phyloP scores from a whole-genome alignment of 2,888 invertebrate genomes.

The Apamea sordens region DNA sequence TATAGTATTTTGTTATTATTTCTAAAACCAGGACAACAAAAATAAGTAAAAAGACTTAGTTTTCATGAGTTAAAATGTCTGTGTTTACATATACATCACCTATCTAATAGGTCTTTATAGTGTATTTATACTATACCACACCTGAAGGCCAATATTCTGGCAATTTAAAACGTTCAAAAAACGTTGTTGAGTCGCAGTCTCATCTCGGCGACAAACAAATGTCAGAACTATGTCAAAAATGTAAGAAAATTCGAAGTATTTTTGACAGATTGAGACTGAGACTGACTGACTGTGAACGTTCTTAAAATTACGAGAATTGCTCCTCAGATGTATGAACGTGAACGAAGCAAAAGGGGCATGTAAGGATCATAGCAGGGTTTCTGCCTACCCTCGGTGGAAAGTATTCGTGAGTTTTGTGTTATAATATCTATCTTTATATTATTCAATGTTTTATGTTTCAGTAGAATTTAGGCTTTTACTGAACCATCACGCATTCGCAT shows the following conservation, averaged over 20 bases:
- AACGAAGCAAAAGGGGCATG: neutral
- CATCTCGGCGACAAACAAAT: no score
- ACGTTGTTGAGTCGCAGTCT: no score
- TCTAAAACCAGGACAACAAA: neutral
- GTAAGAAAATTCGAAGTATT: no score
- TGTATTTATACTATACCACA: neutral
- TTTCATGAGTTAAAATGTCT: neutral
- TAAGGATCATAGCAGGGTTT: neutral
- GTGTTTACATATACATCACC: neutral
- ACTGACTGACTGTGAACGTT: no score
- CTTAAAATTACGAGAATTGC: no score
- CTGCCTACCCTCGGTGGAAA: neutral
- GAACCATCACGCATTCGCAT: conserved; percentile 4
- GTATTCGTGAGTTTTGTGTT: neutral
- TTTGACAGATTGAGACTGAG: no score
- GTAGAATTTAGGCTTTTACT: neutral
- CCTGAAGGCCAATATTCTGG: no score
- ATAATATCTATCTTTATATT: neutral
- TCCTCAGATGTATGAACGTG: neutral
- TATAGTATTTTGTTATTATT: neutral
- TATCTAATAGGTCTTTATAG: no score
- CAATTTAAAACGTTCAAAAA: no score
- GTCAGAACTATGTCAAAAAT: no score
- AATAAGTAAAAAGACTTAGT: no score
- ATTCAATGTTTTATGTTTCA: neutral